Base-by-base conservation (phyloP, 1,140 invertebrate species). In the Helicoverpa armigera region DNA sequence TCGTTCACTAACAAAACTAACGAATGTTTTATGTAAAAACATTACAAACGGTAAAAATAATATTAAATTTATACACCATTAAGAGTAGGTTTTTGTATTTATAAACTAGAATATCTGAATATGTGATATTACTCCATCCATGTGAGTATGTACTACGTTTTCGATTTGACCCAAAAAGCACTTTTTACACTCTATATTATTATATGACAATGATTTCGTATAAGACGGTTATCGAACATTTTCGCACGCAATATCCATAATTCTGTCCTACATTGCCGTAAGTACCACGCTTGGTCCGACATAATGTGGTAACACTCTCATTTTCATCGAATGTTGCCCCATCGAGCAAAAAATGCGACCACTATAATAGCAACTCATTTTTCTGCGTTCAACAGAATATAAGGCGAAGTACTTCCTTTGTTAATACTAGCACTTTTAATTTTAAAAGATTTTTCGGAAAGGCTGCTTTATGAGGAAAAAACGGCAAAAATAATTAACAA, bases 241-340 rank as follows among this genome's bases (percentile, higher is more conserved):
- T n/a, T n/a, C 63, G 63, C 43, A 67, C 63, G 35, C 63, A 67
- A 67, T 67, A 67, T 50, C 63, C 63, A 67, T 67, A 67, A 67
- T 67, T 67, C 43, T 67, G 43, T 50, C 43, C 63, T 35, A 67
- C 48, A 67, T 67, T 50, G 63, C 43, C 58, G 16, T 60, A 29
- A 60, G 18, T 31, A 60, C 58, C 43, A 67, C 63, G 63, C 43
- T 67, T 67, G 35, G 63, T n/a, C 16, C 43, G 43, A 67, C 48
- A 67, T 67, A 13, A 50, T 67, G 63, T 67, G 43, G 63, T 67
- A 67, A 67, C 48, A 50, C 43, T 50, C 63, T 67, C 63, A 67
- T 67, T 67, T 67, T 67, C 63, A 67, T 67, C 48, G 35, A 67
- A 60, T 67, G 63, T 67, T 67, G 43, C 16, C 18, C 9, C 9